phyloP scores from a whole-genome alignment of 1,140 invertebrate genomes.

The Drosophila lacteicornis region DNA sequence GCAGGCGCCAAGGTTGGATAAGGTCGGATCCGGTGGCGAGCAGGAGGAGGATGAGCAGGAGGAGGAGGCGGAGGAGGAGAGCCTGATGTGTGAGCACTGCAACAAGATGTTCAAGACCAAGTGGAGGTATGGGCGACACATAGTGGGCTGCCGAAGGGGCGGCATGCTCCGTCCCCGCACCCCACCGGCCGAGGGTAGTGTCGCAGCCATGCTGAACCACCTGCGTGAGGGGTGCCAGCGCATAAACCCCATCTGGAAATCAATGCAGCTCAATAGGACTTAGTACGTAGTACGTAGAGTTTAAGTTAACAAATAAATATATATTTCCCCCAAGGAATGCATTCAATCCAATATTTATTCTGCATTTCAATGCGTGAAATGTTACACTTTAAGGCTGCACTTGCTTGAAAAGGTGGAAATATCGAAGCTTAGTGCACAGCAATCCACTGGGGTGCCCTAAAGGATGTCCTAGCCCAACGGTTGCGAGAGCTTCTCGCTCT shows the following conservation, averaged over 20 bases:
- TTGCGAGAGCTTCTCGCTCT: background rate
- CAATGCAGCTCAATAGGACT: conserved; percentile 26
- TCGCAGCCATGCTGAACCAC: conserved; percentile 45
- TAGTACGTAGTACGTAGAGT: background rate
- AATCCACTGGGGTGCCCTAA: background rate
- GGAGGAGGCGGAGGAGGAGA: conserved; percentile 22
- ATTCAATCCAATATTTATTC: background rate
- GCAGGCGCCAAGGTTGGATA: background rate
- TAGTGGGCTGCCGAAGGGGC: conserved; percentile 18
- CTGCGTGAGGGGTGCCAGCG: conserved; percentile 52
- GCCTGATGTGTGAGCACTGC: conserved; percentile 41
- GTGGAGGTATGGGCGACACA: conserved; percentile 53
- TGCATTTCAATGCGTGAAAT: background rate
- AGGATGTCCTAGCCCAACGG: background rate
- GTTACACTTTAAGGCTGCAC: background rate
- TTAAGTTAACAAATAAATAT: conserved; percentile 6
- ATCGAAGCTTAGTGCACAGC: background rate
- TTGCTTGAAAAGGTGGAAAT: background rate
- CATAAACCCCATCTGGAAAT: conserved; percentile 42
- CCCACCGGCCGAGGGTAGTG: conserved; percentile 4
- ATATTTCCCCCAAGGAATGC: background rate
- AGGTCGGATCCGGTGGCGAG: background rate
- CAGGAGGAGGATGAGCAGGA: conserved; percentile 7
- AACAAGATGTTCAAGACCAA: conserved; percentile 38
- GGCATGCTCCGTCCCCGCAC: background rate